Evolutionary conservation across 2,113 vertebrate genomes (phyloP), one percentile per base, ranked within the genome.

Genomic region (Trochalopteron elliotii): DNA sequence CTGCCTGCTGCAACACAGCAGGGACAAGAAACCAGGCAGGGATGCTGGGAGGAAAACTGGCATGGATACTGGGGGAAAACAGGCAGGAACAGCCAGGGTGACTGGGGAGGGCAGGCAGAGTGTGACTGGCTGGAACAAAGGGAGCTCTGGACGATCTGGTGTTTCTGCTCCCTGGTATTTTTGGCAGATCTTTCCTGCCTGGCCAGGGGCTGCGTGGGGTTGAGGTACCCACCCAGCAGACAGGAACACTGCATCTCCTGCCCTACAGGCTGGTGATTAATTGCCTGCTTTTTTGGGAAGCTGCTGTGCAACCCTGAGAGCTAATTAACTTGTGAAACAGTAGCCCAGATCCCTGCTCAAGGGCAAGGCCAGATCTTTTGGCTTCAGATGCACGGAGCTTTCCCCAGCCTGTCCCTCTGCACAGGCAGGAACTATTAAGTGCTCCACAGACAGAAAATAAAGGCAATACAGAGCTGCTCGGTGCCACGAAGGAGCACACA

Each of bases 301-400:
- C 90, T 60, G 76, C 90, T 53, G 9, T 30, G 53, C 79, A 92
- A 70, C n/a, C 9, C 83, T 45, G 28, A 50, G 39, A 68, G 42
- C 71, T 95, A 95, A 97, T 96, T 94, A 83, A 84, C 63, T 83
- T 90, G 76, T 92, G 96, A 92, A 94, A 93, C 52, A 87, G 93
- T 61, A 94, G 85, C 72, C 85, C 35, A 5, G 88, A 75, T 93
- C 88, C 64, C 90, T 12, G 93, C 83, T 89, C 76, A 82, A 95
- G 88, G 90, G 80, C 80, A 94, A 82, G 83, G 90, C 87, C 95
- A 83, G 83, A 75, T n/a, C 80, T 94, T 60, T 37, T 76, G 93
- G 93, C 94, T 94, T 59, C 35, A 28, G 77, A 76, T 0, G 3
- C 74, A 45, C 9, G 22, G 53, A 90, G 84, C 64, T 39, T 39